Conservation (phyloP, 2,888 invertebrate species). For the Invenusta paracnida region DNA sequence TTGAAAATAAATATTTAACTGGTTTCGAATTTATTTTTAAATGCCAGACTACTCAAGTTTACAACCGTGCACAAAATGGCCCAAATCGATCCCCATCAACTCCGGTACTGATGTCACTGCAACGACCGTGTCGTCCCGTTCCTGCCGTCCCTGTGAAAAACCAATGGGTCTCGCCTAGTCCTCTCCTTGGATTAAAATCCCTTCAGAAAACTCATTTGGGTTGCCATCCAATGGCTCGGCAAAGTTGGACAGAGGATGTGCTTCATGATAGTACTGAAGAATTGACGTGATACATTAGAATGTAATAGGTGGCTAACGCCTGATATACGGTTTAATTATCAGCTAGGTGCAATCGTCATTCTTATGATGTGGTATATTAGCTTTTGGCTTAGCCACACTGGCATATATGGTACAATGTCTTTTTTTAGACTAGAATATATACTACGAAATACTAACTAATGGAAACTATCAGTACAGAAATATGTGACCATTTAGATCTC, state of each 20-base stretch:
- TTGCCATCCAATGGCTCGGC: conserved; percentile 16
- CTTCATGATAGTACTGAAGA: not conserved
- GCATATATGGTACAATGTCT: too few relatives aligned
- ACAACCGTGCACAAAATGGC: not conserved
- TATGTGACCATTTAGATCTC: too few relatives aligned
- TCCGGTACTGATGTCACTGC: not conserved
- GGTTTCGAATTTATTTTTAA: too few relatives aligned
- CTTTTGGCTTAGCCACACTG: too few relatives aligned
- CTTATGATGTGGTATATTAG: too few relatives aligned
- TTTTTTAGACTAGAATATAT: too few relatives aligned
- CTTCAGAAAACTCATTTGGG: not conserved
- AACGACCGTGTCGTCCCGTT: conserved; percentile 3
- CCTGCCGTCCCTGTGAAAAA: conserved; percentile 6
- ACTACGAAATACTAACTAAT: too few relatives aligned
- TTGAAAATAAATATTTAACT: too few relatives aligned
- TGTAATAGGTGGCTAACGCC: not conserved
- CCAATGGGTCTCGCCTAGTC: conserved; percentile 23
- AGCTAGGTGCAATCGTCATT: too few relatives aligned
- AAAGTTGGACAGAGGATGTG: conserved; percentile 23
- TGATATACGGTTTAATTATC: too few relatives aligned
- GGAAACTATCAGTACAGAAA: too few relatives aligned
- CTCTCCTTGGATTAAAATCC: not conserved
- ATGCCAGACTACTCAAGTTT: not conserved
- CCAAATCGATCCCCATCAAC: conserved; percentile 2
- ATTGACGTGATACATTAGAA: not conserved